Conservation (phyloP, 2,113 vertebrate species). For the Pterocles burchelli region DNA sequence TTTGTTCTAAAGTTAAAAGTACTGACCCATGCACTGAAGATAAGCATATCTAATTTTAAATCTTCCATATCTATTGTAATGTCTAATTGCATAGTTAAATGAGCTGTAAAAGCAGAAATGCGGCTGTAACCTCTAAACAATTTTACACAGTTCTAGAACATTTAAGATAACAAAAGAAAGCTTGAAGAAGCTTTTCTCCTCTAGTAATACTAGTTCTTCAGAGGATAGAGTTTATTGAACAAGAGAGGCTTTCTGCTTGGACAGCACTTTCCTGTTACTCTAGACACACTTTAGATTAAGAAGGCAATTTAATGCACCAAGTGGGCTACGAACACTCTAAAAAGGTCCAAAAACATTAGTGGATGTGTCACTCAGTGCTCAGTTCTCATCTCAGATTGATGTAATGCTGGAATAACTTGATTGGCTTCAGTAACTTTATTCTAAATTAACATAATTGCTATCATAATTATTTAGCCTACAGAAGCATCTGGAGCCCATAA, state of each 20-base stretch:
- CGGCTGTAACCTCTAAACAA: slow-evolving; percentile 53
- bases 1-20: slow-evolving; percentile 72
- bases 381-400: background rate
- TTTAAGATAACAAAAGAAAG: slow-evolving; percentile 59
- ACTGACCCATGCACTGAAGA: slow-evolving; percentile 71
- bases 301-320: slow-evolving; percentile 55
- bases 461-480: slow-evolving; percentile 54
- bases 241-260: slow-evolving; percentile 72
- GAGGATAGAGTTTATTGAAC: slow-evolving; percentile 73
- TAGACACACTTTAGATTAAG: slow-evolving; percentile 53
- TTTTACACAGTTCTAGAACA: slow-evolving; percentile 74
- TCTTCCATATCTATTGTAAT: slow-evolving; percentile 75
- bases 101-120: slow-evolving; percentile 73
- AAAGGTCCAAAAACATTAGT: slow-evolving; percentile 49
- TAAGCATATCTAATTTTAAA: slow-evolving; percentile 78
- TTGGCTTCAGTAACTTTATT: slow-evolving; percentile 61
- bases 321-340: slow-evolving; percentile 4
- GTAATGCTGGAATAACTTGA: slow-evolving; percentile 44
- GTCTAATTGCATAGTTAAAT: slow-evolving; percentile 79
- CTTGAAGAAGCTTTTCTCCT: slow-evolving; percentile 66
- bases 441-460: slow-evolving; percentile 66
- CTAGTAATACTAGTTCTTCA: slow-evolving; percentile 61
- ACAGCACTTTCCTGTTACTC: slow-evolving; percentile 67
- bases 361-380: slow-evolving; percentile 37
- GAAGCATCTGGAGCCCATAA: slow-evolving; percentile 53